Evolutionary conservation across 2,888 invertebrate species (phyloP).

Genomic region (Cantharis lateralis): DNA sequence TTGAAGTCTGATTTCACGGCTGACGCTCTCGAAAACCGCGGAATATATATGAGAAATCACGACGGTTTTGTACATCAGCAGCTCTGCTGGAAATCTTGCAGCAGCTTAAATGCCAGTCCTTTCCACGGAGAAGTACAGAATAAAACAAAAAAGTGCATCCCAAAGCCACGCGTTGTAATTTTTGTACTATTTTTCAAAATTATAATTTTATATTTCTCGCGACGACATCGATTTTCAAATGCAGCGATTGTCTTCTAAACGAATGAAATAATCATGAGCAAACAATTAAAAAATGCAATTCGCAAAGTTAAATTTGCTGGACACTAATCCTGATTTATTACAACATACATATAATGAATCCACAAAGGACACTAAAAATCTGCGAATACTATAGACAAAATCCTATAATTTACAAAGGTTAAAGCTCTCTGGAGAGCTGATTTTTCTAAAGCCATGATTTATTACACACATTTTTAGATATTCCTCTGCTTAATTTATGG

Average conservation of each 20-base stretch:
- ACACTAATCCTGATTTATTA: constrained; percentile 30
- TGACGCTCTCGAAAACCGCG: constrained; percentile 38
- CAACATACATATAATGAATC: constrained; percentile 30
- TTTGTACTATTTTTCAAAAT: neutral
- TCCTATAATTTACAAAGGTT: constrained; percentile 32
- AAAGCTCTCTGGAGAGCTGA: constrained; percentile 28
- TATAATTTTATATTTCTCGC: neutral
- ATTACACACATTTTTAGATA: constrained; percentile 19
- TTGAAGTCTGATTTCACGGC: constrained; percentile 43
- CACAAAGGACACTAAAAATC: constrained; percentile 26
- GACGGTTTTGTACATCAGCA: constrained; percentile 15
- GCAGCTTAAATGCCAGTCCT: constrained; percentile 12
- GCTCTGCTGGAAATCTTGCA: constrained; percentile 10
- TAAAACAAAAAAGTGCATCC: neutral
- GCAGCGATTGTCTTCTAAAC: neutral
- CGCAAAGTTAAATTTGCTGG: constrained; percentile 23
- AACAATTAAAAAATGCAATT: constrained; percentile 24
- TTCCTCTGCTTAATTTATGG: constrained; percentile 11
- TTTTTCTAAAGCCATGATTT: constrained; percentile 32
- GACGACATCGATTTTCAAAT: neutral
- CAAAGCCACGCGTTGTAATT: neutral
- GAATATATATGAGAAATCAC: constrained; percentile 43
- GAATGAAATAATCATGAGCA: neutral
- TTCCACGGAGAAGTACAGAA: constrained; percentile 4
- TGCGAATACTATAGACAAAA: constrained; percentile 25